These are phyloP conservation scores for Scolopax rusticola DNA, from an alignment of 2,797 vertebrate species.

Conservation along the genomic window DNA sequence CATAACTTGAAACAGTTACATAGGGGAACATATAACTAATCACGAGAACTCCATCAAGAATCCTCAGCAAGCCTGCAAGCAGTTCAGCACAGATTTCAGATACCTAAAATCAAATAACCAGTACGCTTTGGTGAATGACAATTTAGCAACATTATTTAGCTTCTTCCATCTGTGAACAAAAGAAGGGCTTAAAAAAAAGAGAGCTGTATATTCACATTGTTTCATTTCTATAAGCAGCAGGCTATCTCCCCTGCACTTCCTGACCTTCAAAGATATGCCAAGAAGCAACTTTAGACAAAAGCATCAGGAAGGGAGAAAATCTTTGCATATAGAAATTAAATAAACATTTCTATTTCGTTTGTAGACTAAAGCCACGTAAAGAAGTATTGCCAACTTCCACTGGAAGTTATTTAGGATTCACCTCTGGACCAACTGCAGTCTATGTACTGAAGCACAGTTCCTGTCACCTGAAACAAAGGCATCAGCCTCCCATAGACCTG, in stretches of 20 bases:
- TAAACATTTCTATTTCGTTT: not conserved
- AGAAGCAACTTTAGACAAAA: not conserved
- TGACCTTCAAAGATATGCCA: not conserved
- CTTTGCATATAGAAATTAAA: not conserved
- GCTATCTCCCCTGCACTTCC: not conserved
- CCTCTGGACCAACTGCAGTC: not conserved
- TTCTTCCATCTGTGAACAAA: not conserved
- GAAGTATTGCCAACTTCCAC: not conserved
- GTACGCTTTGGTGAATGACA: rapidly evolving
- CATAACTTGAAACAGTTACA: not conserved
- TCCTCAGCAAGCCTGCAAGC: not conserved
- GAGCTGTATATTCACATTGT: not conserved
- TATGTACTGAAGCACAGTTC: not conserved
- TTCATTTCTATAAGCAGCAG: not conserved
- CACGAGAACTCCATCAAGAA: not conserved
- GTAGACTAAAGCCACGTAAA: not conserved
- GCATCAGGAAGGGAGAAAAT: not conserved
- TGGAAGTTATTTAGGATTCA: not conserved
- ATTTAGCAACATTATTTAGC: not conserved
- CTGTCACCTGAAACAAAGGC: not conserved
- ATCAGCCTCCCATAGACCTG: not conserved
- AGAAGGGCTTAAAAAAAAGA: not conserved
- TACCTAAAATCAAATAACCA: not conserved
- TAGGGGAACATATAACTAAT: not conserved
- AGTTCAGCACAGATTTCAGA: not conserved